A percentile compares a stretch with the other conserved stretches of the same genome.
Evolutionary conservation across 2,797 vertebrate species (phyloP).

Genomic region (Centroberyx gerrardi): DNA sequence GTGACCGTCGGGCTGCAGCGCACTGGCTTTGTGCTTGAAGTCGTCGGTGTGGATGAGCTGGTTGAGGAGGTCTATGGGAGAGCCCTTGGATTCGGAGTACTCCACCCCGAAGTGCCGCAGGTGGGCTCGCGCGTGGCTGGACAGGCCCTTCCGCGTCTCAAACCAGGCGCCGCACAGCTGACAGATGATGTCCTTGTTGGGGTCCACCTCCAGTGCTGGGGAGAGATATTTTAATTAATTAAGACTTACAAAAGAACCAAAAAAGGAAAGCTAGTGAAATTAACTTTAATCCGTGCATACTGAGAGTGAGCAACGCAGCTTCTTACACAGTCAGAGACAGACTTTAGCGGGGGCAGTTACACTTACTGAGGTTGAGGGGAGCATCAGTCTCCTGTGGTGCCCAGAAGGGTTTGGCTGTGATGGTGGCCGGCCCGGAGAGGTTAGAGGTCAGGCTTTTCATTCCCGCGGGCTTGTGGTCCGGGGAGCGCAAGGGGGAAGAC

Average conservation of each 20-base stretch:
- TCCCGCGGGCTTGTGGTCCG: constrained; percentile 87
- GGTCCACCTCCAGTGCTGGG: constrained; percentile 90
- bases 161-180: constrained; percentile 96
- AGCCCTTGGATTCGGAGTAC: constrained; percentile 94
- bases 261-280: no score
- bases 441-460: constrained; percentile 81
- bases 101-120: constrained; percentile 94
- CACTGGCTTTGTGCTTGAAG: constrained; percentile 89
- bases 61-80: constrained; percentile 93
- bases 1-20: constrained; percentile 80
- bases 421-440: constrained; percentile 81
- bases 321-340: background rate
- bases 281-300: background rate
- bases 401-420: constrained; percentile 90
- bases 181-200: constrained; percentile 93
- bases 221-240: background rate
- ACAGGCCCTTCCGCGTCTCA: constrained; percentile 94
- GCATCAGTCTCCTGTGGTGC: constrained; percentile 93
- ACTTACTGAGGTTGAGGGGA: constrained; percentile 96
- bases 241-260: background rate
- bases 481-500: constrained; percentile 89
- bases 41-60: constrained; percentile 92
- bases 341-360: background rate
- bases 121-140: constrained; percentile 94
- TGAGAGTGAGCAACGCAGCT: background rate